phyloP scores from a whole-genome alignment of 2,113 vertebrate species.

The Misgurnus anguillicaudatus region DNA sequence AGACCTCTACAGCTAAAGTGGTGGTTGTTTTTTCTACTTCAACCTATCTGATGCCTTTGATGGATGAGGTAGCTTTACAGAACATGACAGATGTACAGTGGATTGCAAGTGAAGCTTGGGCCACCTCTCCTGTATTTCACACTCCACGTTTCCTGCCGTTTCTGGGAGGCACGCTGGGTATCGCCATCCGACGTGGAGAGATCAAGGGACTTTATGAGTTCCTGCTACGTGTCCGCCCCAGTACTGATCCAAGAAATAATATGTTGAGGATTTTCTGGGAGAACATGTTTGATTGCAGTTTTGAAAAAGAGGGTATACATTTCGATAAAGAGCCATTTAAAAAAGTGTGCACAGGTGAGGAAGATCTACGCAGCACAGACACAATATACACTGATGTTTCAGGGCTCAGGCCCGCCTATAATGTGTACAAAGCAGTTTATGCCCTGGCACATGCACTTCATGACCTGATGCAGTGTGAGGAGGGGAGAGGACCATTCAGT shows the following conservation, averaged over 20 bases:
- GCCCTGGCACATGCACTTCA: conserved; percentile 69
- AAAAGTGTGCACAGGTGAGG: conserved; percentile 62
- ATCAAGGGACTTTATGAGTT: conserved; percentile 67
- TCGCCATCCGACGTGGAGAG: conserved; percentile 70
- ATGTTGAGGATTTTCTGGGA: conserved; percentile 70
- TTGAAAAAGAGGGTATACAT: conserved; percentile 52
- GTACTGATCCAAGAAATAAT: conserved; percentile 48
- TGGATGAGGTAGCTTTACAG: conserved; percentile 59
- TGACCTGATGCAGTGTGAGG: conserved; percentile 62
- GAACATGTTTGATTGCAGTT: conserved; percentile 66
- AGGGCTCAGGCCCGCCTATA: conserved; percentile 66
- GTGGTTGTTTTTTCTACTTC: conserved; percentile 45
- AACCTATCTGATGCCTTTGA: conserved; percentile 54
- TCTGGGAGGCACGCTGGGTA: conserved; percentile 69
- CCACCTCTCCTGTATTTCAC: conserved; percentile 59
- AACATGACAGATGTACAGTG: conserved; percentile 71
- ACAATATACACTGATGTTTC: conserved; percentile 62
- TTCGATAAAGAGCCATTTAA: conserved; percentile 23
- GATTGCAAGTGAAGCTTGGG: conserved; percentile 75
- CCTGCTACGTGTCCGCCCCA: conserved; percentile 58
- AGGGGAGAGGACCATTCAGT: conserved; percentile 67
- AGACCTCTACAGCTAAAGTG: conserved; percentile 21
- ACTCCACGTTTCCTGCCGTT: conserved; percentile 59
- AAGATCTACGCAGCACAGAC: conserved; percentile 57
- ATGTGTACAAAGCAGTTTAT: conserved; percentile 75